Evolutionary conservation across 2,888 invertebrate species (phyloP).

Genomic region (Napeogenes inachia): DNA sequence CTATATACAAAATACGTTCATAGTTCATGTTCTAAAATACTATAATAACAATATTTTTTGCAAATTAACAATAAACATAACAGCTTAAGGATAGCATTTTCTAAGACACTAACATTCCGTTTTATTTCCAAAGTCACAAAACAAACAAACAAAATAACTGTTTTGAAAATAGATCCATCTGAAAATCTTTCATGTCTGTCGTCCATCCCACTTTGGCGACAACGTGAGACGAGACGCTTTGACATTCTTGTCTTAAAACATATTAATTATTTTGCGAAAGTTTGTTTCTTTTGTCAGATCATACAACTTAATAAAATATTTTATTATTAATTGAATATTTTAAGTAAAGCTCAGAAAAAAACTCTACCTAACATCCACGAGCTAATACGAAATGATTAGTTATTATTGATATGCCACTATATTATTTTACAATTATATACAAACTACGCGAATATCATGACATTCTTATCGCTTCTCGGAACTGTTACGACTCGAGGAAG

Average conservation of each 20-base stretch:
- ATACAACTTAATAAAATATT: not conserved
- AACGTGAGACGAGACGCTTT: slow-evolving; percentile 33
- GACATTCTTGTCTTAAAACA: slow-evolving; percentile 25
- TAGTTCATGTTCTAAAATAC: too few relatives aligned
- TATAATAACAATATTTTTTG: too few relatives aligned
- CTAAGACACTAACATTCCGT: slow-evolving; percentile 39
- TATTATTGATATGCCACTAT: too few relatives aligned
- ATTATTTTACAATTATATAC: too few relatives aligned
- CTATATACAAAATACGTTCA: too few relatives aligned
- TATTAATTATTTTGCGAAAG: slow-evolving; percentile 20
- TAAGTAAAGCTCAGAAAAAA: too few relatives aligned
- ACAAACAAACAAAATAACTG: slow-evolving; percentile 67
- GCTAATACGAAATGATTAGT: too few relatives aligned
- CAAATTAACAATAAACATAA: too few relatives aligned
- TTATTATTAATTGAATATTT: too few relatives aligned
- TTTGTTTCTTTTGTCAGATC: slow-evolving; percentile 24
- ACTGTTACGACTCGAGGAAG: slow-evolving; percentile 24
- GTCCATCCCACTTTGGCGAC: slow-evolving; percentile 39
- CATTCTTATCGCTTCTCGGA: slow-evolving; percentile 32
- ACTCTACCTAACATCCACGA: too few relatives aligned
- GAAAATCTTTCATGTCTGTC: slow-evolving; percentile 70
- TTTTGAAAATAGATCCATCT: slow-evolving; percentile 68
- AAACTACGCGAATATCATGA: slow-evolving; percentile 20
- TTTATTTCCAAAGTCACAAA: slow-evolving; percentile 63
- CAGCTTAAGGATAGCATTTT: not conserved